phyloP scores from a whole-genome alignment of 2,797 vertebrate genomes.

The Trachurus trachurus region DNA sequence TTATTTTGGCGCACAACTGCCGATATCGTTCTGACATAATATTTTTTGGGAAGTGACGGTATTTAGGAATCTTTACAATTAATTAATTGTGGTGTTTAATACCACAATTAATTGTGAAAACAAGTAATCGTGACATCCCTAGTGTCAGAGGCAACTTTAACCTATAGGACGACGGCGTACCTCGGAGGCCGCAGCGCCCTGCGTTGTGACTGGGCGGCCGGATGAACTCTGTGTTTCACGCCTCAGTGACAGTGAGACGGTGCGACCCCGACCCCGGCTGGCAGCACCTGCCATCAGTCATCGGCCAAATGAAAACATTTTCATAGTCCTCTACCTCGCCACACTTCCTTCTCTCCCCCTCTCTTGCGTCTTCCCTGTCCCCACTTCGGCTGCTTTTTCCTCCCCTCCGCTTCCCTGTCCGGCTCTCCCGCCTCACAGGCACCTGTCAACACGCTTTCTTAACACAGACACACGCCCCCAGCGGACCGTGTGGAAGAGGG shows the following conservation, averaged over 20 bases:
- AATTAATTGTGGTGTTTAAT: no score
- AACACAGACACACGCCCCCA: conserved; percentile 62
- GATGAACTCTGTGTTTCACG: conserved; percentile 71
- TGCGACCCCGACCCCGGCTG: conserved; percentile 76
- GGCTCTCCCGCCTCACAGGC: conserved; percentile 64
- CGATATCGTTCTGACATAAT: no score
- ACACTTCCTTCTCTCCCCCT: conserved; percentile 44
- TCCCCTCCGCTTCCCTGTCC: conserved; percentile 46
- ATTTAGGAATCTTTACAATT: no score
- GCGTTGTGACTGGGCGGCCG: conserved; percentile 44
- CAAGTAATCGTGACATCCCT: no score
- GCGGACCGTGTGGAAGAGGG: conserved; percentile 70
- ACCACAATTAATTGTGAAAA: no score
- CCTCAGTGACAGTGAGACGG: conserved; percentile 73
- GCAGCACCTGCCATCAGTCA: conserved; percentile 84
- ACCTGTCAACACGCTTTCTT: conserved; percentile 84
- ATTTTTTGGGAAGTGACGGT: no score
- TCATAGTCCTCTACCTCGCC: conserved; percentile 74
- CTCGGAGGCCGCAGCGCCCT: conserved; percentile 32
- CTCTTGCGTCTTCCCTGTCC: conserved; percentile 3
- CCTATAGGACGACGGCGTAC: neutral
- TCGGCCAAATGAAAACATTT: conserved; percentile 87
- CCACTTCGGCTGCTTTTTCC: conserved; percentile 24
- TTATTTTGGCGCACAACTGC: no score
- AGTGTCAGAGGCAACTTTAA: conserved; percentile 50